Conservation (phyloP, 2,797 vertebrate species). For the Chaunax sp. region DNA sequence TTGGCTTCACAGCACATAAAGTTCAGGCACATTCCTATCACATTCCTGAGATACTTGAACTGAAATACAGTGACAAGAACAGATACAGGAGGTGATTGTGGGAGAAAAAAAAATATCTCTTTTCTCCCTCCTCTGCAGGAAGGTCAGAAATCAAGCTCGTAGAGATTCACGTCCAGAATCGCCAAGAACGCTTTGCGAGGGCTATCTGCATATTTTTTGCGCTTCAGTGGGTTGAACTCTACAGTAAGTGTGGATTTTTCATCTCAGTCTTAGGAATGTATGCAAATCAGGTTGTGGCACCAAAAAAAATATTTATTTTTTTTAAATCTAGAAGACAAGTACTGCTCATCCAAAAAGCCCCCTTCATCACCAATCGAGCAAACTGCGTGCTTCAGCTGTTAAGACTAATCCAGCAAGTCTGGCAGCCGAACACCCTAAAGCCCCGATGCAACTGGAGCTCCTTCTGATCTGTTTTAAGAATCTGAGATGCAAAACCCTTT, state of each 20-base stretch:
- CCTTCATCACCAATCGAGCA: slow-evolving; percentile 65
- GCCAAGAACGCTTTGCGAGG: slow-evolving; percentile 12
- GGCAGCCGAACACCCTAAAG: slow-evolving; percentile 58
- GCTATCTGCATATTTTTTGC: slow-evolving; percentile 60
- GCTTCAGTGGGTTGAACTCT: slow-evolving; percentile 42
- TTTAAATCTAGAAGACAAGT: slow-evolving; percentile 52
- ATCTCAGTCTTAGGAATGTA: slow-evolving; percentile 50
- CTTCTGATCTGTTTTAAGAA: slow-evolving; percentile 59
- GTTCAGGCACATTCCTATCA: slow-evolving; percentile 24
- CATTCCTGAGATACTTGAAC: slow-evolving; percentile 35
- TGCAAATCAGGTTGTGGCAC: slow-evolving; percentile 61
- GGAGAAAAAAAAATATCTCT: neutral
- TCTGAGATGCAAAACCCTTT: slow-evolving; percentile 37
- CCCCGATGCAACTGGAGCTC: slow-evolving; percentile 32
- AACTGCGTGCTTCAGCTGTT: slow-evolving; percentile 71
- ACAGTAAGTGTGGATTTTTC: slow-evolving; percentile 40
- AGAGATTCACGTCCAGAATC: slow-evolving; percentile 27
- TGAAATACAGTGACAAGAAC: slow-evolving; percentile 2
- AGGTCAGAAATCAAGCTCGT: slow-evolving; percentile 23
- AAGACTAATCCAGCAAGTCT: slow-evolving; percentile 73
- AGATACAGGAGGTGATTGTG: slow-evolving; percentile 27
- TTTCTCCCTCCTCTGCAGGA: slow-evolving; percentile 4
- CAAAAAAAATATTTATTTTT: slow-evolving; percentile 54
- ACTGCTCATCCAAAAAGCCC: slow-evolving; percentile 59
- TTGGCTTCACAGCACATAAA: slow-evolving; percentile 22